Evolutionary conservation across 1,140 invertebrate genomes (phyloP).

Genomic region (Platyura marginata): DNA sequence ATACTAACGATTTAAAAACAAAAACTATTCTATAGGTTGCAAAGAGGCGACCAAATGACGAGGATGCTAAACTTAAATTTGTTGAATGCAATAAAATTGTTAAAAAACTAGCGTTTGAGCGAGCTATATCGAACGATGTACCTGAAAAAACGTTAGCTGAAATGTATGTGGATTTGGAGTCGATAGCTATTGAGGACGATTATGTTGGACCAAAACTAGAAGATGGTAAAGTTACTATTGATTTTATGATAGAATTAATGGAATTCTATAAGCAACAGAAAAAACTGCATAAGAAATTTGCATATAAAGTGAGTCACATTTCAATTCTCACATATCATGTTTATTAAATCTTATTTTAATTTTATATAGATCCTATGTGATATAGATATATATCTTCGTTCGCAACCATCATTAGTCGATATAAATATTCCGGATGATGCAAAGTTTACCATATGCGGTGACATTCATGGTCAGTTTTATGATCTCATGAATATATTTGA

Average conservation of each 20-base stretch:
- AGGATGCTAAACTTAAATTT: constrained; percentile 86
- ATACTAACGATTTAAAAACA: too few relatives aligned
- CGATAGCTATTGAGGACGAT: constrained; percentile 89
- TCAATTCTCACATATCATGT: not conserved
- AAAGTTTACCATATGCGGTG: constrained; percentile 99
- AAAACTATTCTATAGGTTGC: constrained; percentile 40
- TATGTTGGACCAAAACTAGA: constrained; percentile 84
- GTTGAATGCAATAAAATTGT: constrained; percentile 94
- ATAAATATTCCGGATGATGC: constrained; percentile 67
- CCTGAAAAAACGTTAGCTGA: constrained; percentile 72
- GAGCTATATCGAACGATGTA: constrained; percentile 90
- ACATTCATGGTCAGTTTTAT: constrained; percentile 98
- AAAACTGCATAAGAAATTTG: constrained; percentile 91
- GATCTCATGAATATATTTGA: constrained; percentile 97
- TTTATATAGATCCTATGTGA: constrained; percentile 71
- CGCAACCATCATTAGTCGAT: constrained; percentile 76
- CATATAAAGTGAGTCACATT: constrained; percentile 61
- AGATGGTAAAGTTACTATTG: constrained; percentile 68
- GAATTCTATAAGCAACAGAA: constrained; percentile 82
- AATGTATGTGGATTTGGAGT: constrained; percentile 64
- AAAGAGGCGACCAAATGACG: constrained; percentile 80
- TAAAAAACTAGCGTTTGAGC: constrained; percentile 86
- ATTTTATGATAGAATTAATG: constrained; percentile 76
- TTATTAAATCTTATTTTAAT: not conserved
- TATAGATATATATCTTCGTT: constrained; percentile 67